Evolutionary conservation across 2,797 vertebrate species (phyloP), one percentile per base, ranked within the genome.

Genomic region (Helicolenus hilgendorfi): DNA sequence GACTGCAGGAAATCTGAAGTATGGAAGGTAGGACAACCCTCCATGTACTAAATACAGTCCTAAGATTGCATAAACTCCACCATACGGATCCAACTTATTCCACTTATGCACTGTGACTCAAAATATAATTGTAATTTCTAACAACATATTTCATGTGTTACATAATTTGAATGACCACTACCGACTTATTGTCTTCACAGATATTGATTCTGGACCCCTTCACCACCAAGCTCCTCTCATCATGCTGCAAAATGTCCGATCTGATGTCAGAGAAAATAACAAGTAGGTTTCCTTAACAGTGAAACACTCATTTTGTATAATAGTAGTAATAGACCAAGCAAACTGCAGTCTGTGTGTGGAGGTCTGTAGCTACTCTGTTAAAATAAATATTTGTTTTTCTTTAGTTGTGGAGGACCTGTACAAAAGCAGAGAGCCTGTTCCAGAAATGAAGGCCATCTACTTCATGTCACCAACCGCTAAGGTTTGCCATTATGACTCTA

Each of bases 231-330:
- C 97, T 99, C 26, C 95, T 99, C 71, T 98, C 99, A 9, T 96
- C 98, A 7, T 99, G 99, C 94, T 99, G 99, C 97, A 99, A 98
- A 95, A 99, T 99, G 99, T 97, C 97, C 1, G 98, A 99, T 87
- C 96, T 99, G 22, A 98, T 99, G 95, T 91, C 97, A 26, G 98
- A 99, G 80, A 98, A 98, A 86, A 98, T 99, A 86, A 99, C 98
- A 89, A 98, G 99, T 99, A 94, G 9, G 92, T 41, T 69, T 71
- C 7, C 5, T 3, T 63, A 6, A 24, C 20, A 26, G 9, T 1
- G 11, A 73, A 58, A 20, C 55, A 11, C n/a, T 18, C 20, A 2
- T 41, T 33, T 62, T 72, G 4, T 11, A n/a, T 13, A 9, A 60
- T 71, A 11, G 1, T 13, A 6, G 1, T 29, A 18, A 68, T 20